These are phyloP conservation scores for Micrasema minimum DNA, from an alignment of 1,140 invertebrate genomes.

Conservation along the genomic window DNA sequence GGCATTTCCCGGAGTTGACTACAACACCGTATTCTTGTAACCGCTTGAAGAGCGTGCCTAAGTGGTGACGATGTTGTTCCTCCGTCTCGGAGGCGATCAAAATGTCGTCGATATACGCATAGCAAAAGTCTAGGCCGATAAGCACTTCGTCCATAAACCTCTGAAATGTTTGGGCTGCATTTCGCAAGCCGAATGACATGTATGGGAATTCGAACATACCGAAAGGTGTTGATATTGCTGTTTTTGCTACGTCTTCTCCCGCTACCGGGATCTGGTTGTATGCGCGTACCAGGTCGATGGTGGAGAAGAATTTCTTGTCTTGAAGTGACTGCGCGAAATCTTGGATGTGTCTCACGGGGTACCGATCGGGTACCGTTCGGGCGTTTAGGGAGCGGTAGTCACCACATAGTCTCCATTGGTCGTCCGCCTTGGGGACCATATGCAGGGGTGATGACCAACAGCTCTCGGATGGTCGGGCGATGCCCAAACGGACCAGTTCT, in stretches of 20 bases:
- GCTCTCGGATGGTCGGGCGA: conserved; percentile 48
- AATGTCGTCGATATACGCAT: conserved; percentile 1
- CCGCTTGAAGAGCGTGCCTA: background rate
- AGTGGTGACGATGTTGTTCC: background rate
- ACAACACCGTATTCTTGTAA: background rate
- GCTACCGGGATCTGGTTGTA: conserved; percentile 8
- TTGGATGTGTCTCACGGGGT: conserved; percentile 47
- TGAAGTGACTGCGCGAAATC: conserved; percentile 57
- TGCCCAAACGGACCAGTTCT: no score
- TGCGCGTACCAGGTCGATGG: background rate
- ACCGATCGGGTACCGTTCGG: background rate
- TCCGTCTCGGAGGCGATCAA: background rate
- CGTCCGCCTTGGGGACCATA: conserved; percentile 60
- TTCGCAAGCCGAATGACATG: no score
- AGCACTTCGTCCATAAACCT: no score
- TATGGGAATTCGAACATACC: no score
- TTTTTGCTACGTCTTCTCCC: background rate
- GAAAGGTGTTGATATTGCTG: no score
- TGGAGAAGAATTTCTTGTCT: conserved; percentile 60
- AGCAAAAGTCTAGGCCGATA: background rate
- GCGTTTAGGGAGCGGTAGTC: conserved; percentile 60
- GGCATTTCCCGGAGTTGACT: no score
- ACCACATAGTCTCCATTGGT: conserved; percentile 60
- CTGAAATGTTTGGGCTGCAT: no score
- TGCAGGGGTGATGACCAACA: conserved; percentile 62